These are phyloP conservation scores for Egretta garzetta DNA, from an alignment of 2,113 vertebrate genomes.

Conservation along the genomic window DNA sequence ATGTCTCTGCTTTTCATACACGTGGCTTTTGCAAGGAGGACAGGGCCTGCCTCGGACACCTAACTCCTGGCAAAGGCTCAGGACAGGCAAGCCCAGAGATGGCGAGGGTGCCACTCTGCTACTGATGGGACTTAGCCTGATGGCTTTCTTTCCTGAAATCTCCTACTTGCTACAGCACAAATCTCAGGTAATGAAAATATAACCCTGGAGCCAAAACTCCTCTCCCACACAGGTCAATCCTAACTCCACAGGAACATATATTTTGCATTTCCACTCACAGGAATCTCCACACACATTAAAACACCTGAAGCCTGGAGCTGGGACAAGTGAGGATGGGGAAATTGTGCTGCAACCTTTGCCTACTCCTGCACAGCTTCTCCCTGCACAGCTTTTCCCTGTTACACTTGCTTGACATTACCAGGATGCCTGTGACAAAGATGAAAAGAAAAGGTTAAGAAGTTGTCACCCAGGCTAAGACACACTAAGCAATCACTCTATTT, in stretches of 20 bases:
- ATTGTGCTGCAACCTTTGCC: background rate
- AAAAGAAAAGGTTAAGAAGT: background rate
- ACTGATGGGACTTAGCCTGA: accelerated
- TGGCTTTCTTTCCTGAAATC: background rate
- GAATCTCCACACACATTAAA: background rate
- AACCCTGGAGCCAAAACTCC: constrained; percentile 9
- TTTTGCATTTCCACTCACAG: background rate
- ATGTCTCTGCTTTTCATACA: background rate
- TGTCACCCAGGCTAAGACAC: background rate
- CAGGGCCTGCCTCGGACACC: background rate
- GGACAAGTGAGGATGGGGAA: background rate
- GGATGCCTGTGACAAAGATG: background rate
- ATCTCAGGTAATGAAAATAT: background rate
- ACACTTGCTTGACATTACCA: background rate
- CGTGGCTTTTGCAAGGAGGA: background rate
- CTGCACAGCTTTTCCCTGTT: background rate
- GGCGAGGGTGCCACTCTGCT: background rate
- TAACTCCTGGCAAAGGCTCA: background rate
- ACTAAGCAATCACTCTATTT: background rate
- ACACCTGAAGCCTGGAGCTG: background rate
- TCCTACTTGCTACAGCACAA: background rate
- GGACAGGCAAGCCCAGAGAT: background rate
- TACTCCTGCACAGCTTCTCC: background rate
- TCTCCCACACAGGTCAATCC: background rate
- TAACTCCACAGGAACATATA: background rate